These are phyloP conservation scores for Dynastes grantii DNA, from an alignment of 2,888 invertebrate genomes.

Conservation along the genomic window DNA sequence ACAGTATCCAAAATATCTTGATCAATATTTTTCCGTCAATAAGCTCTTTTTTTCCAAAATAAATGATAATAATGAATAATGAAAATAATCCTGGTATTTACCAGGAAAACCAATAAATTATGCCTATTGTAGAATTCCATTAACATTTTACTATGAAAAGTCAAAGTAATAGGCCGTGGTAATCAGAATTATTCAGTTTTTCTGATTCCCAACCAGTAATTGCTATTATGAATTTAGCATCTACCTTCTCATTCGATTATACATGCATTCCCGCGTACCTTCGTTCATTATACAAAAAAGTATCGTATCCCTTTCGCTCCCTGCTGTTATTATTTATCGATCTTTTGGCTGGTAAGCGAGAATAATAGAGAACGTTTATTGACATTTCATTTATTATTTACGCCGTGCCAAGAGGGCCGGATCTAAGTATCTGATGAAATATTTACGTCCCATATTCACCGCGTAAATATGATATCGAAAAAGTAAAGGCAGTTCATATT, in stretches of 20 bases:
- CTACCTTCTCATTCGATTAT: neutral
- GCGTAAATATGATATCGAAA: constrained; percentile 5
- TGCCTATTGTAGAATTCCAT: too few relatives aligned
- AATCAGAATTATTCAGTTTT: neutral
- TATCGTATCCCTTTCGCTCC: neutral
- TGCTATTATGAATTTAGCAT: constrained; percentile 5
- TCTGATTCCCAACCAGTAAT: neutral
- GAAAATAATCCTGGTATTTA: too few relatives aligned
- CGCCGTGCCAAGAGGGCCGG: neutral
- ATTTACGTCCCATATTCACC: constrained; percentile 14
- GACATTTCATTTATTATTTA: constrained; percentile 40
- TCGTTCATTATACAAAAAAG: neutral
- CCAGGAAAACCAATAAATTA: too few relatives aligned
- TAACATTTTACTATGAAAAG: too few relatives aligned
- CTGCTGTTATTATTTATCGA: constrained; percentile 27
- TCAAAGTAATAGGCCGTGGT: neutral
- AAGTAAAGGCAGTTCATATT: neutral
- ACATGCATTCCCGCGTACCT: neutral
- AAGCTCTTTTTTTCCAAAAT: too few relatives aligned
- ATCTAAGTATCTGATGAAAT: constrained; percentile 20
- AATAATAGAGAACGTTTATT: constrained; percentile 29
- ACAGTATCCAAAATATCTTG: too few relatives aligned
- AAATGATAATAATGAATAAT: too few relatives aligned
- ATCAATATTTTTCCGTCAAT: too few relatives aligned
- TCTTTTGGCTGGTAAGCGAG: constrained; percentile 5